Evolutionary conservation across 37 sponge, comb jelly and placozoan genomes (phyloP).

Genomic region (Lycopodina hypogea): DNA sequence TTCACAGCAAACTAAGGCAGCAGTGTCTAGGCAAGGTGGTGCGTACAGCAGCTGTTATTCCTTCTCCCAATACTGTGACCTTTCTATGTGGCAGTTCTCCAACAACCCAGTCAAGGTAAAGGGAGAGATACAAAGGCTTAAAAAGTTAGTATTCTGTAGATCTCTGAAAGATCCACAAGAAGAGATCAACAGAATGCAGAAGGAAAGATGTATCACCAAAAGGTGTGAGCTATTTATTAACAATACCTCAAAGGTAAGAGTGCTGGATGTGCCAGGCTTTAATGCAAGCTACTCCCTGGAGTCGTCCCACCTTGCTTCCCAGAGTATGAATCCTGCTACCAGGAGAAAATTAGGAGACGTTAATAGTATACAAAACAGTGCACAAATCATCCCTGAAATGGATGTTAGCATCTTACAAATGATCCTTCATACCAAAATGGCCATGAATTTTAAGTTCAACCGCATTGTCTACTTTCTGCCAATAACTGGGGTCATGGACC

Average conservation of each 20-base stretch:
- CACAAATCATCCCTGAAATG: neutral
- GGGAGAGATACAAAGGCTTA: neutral
- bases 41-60: neutral
- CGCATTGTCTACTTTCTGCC: slow-evolving; percentile 43
- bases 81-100: slow-evolving; percentile 9
- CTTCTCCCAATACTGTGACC: neutral
- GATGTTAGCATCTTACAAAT: slow-evolving; percentile 6
- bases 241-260: slow-evolving; percentile 13
- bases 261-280: slow-evolving; percentile 32
- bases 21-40: neutral
- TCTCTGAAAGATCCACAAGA: neutral
- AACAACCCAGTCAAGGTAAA: neutral
- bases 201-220: neutral
- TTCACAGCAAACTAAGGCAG: neutral
- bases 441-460: slow-evolving; percentile 1
- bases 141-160: slow-evolving; percentile 12
- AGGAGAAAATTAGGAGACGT: too few species aligned
- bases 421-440: slow-evolving; percentile 31
- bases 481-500: neutral
- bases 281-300: neutral
- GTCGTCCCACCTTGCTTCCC: too few species aligned
- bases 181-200: neutral
- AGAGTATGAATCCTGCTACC: too few species aligned
- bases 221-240: slow-evolving; percentile 26
- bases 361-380: neutral